Evolutionary conservation across 2,888 invertebrate species (phyloP), one percentile per base, ranked within the genome.

Genomic region (Ditula angustiorana): DNA sequence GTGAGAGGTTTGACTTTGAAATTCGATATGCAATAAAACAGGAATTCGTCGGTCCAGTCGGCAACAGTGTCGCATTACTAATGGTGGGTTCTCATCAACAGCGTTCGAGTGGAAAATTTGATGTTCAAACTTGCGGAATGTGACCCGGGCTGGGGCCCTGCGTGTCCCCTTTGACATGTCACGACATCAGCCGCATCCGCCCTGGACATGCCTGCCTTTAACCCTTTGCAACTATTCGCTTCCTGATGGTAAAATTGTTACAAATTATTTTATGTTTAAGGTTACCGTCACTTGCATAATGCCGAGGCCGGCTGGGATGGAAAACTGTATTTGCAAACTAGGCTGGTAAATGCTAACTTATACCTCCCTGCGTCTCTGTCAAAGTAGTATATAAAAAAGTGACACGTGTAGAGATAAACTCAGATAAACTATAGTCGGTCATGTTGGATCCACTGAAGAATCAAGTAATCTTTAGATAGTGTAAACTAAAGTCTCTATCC

Each of bases 81-180:
- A 72, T 70, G 62, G 59, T 28, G 67, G 66, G 66, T 53, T 61
- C 66, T 68, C 70, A 69, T 72, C 68, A 70, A 67, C 52, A 70
- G 63, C 67, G 65, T 61, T 69, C 69, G 62, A 69, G 74, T 70
- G 74, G 72, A 78, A 77, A 78, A 79, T 75, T 74, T 74, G 73
- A 75, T 75, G 77, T 70, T 71, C 72, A 70, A 76, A 79, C 73
- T 79, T 77, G 71, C 67, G 78, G 77, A 77, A 76, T 79, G 75
- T 68, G 74, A 72, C 66, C 72, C 70, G 58, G 28, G 50, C 41
- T 19, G 30, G 63, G 59, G 59, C 53, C 44, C 30, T 16, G 30
- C 30, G 30, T 52, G 37, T 26, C 23, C 63, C 70, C 69, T 72
- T 74, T 72, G 73, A 74, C 71, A 68, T 68, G 61, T 63, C 61